Evolutionary conservation across 2,888 invertebrate species (phyloP).

Genomic region (Scaptomyza tumidula): DNA sequence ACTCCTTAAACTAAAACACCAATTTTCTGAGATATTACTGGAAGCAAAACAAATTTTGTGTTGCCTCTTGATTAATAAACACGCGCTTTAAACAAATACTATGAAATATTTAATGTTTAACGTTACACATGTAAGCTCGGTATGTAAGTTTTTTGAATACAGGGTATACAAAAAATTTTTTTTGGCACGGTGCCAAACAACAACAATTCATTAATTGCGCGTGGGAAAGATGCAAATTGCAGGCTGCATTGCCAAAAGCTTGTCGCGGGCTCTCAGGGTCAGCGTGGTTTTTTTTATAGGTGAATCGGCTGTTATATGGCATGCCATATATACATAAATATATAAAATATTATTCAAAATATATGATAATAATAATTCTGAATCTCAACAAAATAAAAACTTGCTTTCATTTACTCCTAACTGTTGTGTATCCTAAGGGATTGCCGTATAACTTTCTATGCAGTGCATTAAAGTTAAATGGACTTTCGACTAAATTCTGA

Average conservation of each 20-base stretch:
- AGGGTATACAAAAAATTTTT: slow-evolving; percentile 33
- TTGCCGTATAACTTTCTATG: slow-evolving; percentile 43
- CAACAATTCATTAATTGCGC: slow-evolving; percentile 65
- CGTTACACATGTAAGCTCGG: too few species aligned
- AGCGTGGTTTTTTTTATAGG: neutral
- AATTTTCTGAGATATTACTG: too few species aligned
- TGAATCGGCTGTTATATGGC: neutral
- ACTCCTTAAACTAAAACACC: too few species aligned
- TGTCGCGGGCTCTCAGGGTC: slow-evolving; percentile 47
- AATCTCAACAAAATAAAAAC: slow-evolving; percentile 44
- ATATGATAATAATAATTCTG: too few species aligned
- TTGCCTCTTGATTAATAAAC: too few species aligned
- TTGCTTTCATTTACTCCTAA: neutral
- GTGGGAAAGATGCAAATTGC: slow-evolving; percentile 58
- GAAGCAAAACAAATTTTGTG: too few species aligned
- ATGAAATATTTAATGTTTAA: too few species aligned
- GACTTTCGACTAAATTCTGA: slow-evolving; percentile 64
- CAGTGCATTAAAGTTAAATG: slow-evolving; percentile 71
- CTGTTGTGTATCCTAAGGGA: slow-evolving; percentile 21
- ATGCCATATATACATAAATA: neutral
- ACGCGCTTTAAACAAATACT: too few species aligned
- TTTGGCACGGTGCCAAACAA: slow-evolving; percentile 57
- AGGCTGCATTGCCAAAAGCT: slow-evolving; percentile 61
- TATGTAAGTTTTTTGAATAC: too few species aligned
- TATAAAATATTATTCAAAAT: neutral